Conservation (phyloP, 2,797 vertebrate species). For the Protosalanx chinensis region DNA sequence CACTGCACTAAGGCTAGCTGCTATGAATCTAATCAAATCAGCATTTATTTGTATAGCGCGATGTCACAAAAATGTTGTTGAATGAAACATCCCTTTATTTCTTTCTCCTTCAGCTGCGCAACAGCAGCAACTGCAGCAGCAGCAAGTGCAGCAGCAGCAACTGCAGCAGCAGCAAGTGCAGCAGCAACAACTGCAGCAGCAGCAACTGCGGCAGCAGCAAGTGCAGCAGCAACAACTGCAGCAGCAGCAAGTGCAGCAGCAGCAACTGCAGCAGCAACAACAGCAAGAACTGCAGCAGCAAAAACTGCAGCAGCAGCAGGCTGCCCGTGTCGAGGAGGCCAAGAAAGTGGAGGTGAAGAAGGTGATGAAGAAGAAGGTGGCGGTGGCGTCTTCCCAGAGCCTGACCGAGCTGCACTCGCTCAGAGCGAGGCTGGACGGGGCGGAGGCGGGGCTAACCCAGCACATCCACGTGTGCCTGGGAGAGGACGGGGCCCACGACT, state of each 20-base stretch:
- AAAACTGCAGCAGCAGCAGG: slow-evolving; percentile 1
- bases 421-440: slow-evolving; percentile 79
- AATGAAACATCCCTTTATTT: not conserved
- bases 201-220: slow-evolving; percentile 22
- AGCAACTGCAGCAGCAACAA: no score
- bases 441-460: slow-evolving; percentile 77
- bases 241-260: slow-evolving; percentile 9
- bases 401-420: slow-evolving; percentile 84
- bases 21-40: no score
- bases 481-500: slow-evolving; percentile 78
- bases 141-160: not conserved
- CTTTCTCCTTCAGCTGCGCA: slow-evolving; percentile 34
- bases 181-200: no score
- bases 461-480: slow-evolving; percentile 80
- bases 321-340: not conserved
- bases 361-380: slow-evolving; percentile 24
- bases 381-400: slow-evolving; percentile 46
- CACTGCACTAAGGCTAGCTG: no score
- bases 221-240: not conserved
- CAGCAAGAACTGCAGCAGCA: not conserved
- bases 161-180: slow-evolving; percentile 2
- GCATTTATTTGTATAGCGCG: no score
- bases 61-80: no score
- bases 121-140: slow-evolving; percentile 18
- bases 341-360: slow-evolving; percentile 12